Evolutionary conservation across 2,797 vertebrate genomes (phyloP), one percentile per base, ranked within the genome.

Genomic region (Sebastes aleutianus): DNA sequence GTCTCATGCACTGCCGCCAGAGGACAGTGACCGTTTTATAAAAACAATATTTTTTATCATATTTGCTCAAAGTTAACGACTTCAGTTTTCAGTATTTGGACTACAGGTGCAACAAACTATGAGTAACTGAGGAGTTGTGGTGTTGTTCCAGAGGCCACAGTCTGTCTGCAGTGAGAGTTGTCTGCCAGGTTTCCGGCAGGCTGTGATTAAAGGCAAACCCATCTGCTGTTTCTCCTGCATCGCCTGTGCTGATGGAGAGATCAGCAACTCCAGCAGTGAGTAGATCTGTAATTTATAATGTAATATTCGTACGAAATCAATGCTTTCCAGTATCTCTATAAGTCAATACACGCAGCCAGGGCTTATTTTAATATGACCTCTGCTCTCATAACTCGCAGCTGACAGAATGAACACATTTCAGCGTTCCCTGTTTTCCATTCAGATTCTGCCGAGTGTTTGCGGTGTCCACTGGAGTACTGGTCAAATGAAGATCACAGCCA

Each of bases 131-230:
- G 54, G 29, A 43, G n/a, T 74, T 79, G 7, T 89, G 69, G 6
- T 90, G 39, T 22, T 87, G 50, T 89, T 88, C 3, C 83, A 96
- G 95, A 95, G 71, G 84, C 94, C 95, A 1, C 83, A 43, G 67
- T 95, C 95, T 53, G 89, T 95, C 74, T 96, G 95, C 83, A 96
- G 94, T 90, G 88, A 94, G 63, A 95, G 91, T 59, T 96, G 95
- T 70, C 78, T 22, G 2, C 87, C 92, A 78, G 95, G 95, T 74
- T 95, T 92, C 80, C 89, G 94, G 6, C 93, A 95, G 74, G 95
- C 93, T 68, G 78, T 85, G 24, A 93, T 95, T 47, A 94, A 92
- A 90, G 94, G 93, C 1, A 95, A 94, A 87, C 95, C 95, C 47
- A 76, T 90, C 64, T 96, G 95, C 85, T 95, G 95, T 84, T 96